Base-by-base conservation (phyloP, 1,140 invertebrate species). In the Cyclina sinensis region DNA sequence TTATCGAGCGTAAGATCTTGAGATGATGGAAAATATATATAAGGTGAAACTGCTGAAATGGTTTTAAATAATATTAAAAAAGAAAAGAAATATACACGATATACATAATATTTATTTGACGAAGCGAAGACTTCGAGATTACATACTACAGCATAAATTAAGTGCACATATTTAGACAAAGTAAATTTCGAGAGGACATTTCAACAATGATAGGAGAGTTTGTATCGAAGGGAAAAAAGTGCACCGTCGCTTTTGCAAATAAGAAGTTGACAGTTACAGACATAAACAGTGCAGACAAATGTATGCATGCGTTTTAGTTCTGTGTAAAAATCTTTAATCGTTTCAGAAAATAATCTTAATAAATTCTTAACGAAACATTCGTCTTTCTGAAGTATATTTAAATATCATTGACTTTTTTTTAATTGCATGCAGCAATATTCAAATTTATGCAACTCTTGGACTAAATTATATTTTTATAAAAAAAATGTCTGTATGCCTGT, bases 151-250 rank as follows among this genome's bases (percentile, higher is more conserved):
- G 21, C 54, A n/a, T 27, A 57, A n/a, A 18, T 57, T 9, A n/a
- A 37, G 32, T 37, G 21, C 65, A 70, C 27, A 11, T 16, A 18
- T 70, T 37, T 16, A 70, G 65, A 70, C 21, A 37, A 1, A 14
- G 3, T 14, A 70, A 3, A 32, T 18, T 5, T 21, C 37, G 11
- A 37, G 12, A 70, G 65, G 65, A 70, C 65, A 70, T 37, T 70
- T 70, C 14, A 12, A 70, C 46, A 54, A 78, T 78, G 74, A 32
- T 78, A 57, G 74, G 74, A 78, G 74, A 78, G n/a, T 78, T 78
- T 51, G 46, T 35, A 32, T 37, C 54, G 14, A 51, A 51, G 4
- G 48, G 46, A 21, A 78, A 78, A 32, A 37, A 14, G 24, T 46
- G 43, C 27, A 35, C 24, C 12, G 74, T 78, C 14, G 4, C 32